A percentile compares a stretch with the other conserved stretches of the same genome.
Conservation (phyloP, 2,113 vertebrate genomes). For the Pseudorhombus dupliciocellatus region DNA sequence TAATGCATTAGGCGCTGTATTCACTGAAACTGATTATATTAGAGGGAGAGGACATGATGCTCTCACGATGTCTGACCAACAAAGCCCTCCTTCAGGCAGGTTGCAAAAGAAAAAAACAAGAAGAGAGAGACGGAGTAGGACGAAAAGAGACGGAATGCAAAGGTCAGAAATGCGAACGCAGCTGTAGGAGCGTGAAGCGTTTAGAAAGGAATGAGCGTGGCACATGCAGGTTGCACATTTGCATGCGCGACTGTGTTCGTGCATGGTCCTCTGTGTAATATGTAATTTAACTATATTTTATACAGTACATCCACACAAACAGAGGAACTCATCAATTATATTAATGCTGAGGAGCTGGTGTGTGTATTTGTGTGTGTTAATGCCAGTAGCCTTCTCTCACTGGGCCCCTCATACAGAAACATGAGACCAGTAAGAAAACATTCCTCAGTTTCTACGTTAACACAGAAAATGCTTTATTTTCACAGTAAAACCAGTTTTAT, state of each 20-base stretch:
- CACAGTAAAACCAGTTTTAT: background rate
- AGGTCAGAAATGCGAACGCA: conserved; percentile 15
- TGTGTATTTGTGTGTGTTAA: conserved; percentile 1
- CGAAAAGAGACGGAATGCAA: background rate
- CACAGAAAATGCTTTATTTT: background rate
- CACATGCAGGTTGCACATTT: background rate
- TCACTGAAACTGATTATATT: conserved; percentile 82
- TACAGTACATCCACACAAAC: background rate
- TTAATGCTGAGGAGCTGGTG: conserved; percentile 14
- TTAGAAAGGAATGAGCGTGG: background rate
- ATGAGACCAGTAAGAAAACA: background rate
- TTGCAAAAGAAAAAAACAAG: conserved; percentile 65
- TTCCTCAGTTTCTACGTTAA: background rate
- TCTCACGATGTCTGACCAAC: conserved; percentile 69
- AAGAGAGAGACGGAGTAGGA: background rate
- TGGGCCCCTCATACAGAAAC: conserved; percentile 6
- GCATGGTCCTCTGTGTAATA: background rate
- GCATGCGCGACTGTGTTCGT: background rate
- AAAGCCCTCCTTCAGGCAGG: conserved; percentile 74
- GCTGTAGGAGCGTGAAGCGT: background rate
- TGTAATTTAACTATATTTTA: background rate
- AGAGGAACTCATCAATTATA: conserved; percentile 8
- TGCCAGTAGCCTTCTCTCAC: background rate
- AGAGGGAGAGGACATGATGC: conserved; percentile 73
- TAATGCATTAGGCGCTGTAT: conserved; percentile 80